Percentiles rank a stretch among this genome's conserved stretches.
phyloP scores from a whole-genome alignment of 2,113 vertebrate genomes.

The Peromyscus maniculatus region DNA sequence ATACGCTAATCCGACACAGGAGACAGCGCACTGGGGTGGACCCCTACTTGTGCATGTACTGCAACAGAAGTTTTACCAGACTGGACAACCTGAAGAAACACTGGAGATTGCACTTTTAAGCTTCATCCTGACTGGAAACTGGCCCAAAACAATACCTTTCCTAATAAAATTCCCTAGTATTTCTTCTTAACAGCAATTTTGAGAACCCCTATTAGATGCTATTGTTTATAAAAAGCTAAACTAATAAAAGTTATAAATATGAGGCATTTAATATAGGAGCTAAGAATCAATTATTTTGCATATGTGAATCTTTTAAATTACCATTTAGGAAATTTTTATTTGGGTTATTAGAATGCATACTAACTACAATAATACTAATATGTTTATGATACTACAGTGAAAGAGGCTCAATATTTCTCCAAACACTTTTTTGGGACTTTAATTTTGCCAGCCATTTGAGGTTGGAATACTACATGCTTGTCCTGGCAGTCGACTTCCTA shows the following conservation, averaged over 20 bases:
- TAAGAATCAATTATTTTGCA: constrained; percentile 36
- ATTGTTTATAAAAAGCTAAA: background rate
- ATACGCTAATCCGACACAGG: background rate
- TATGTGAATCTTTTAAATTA: background rate
- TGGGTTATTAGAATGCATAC: background rate
- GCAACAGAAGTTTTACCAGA: background rate
- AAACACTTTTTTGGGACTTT: background rate
- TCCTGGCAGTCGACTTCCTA: background rate
- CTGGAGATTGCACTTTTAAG: background rate
- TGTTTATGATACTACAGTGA: background rate
- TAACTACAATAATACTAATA: background rate
- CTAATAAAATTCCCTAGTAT: background rate
- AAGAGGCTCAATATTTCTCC: background rate
- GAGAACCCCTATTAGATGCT: background rate
- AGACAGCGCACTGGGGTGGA: background rate
- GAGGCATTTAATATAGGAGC: background rate
- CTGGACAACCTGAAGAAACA: background rate
- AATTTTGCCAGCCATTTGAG: background rate
- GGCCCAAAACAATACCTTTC: background rate
- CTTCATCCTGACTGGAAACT: background rate
- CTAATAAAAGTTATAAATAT: background rate
- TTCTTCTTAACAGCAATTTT: background rate
- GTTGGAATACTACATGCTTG: background rate
- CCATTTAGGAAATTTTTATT: background rate
- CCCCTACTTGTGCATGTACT: background rate